Conservation (phyloP, 92 coral and sea anemone species). For the Chrysogorgia sp. region DNA sequence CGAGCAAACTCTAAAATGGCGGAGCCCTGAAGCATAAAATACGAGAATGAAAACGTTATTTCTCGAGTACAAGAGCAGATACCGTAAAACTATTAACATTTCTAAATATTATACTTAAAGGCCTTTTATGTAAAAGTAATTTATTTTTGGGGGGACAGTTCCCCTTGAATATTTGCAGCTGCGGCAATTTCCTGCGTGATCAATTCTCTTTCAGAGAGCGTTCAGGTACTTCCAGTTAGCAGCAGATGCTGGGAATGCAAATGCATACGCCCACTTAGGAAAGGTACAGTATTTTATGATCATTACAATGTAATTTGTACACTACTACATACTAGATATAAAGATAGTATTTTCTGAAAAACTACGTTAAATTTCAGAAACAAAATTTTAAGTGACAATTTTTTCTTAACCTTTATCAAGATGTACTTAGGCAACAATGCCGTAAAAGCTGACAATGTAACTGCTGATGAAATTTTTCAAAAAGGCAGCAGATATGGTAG, state of each 20-base stretch:
- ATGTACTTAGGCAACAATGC: constrained; percentile 86
- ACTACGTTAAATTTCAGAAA: background rate
- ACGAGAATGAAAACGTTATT: too few species aligned
- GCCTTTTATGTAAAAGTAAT: too few species aligned
- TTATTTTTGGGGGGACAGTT: too few species aligned
- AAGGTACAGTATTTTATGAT: constrained; percentile 60
- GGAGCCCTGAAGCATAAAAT: too few species aligned
- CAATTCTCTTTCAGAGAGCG: constrained; percentile 73
- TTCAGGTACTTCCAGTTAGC: constrained; percentile 93
- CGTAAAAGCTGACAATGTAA: constrained; percentile 83
- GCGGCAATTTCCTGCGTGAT: background rate
- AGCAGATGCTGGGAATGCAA: constrained; percentile 94
- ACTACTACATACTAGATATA: background rate
- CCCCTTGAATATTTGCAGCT: too few species aligned
- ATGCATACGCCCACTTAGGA: constrained; percentile 96
- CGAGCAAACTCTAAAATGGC: too few species aligned
- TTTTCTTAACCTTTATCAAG: constrained; percentile 41
- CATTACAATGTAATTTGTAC: background rate
- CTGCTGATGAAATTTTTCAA: constrained; percentile 93
- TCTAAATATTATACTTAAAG: too few species aligned
- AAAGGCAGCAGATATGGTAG: constrained; percentile 91
- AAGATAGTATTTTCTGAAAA: background rate
- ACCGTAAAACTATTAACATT: too few species aligned
- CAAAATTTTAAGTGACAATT: background rate
- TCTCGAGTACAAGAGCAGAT: too few species aligned